Evolutionary conservation across 1,140 invertebrate genomes (phyloP), one percentile per base, ranked within the genome.

Genomic region (Drosophila elegans): DNA sequence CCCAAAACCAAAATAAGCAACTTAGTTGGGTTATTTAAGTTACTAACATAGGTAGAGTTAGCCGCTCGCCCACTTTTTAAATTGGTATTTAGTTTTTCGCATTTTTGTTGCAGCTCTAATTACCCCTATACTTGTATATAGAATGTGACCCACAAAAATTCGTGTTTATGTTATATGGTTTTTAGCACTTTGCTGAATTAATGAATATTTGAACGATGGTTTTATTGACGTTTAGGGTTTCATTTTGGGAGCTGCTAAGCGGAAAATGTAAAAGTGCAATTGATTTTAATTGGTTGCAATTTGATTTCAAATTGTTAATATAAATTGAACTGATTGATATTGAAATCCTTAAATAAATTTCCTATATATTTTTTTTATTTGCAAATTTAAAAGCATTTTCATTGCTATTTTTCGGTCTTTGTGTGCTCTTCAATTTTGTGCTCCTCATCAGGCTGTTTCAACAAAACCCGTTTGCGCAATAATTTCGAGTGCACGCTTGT

Each of bases 401-500:
- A 32, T 21, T 25, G 10, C 3, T 36, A 54, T 67, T 42, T 27
- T 57, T 29, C 44, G 36, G 2, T 0, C 46, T 32, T 11, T 53
- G 62, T 46, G 45, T 55, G 21, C 67, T 48, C 41, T 71, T 48
- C 42, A 69, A 49, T 71, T 71, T 48, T 10, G 64, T 13, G n/a
- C 48, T 21, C 12, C 68, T 72, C 68, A 72, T 72, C 68, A 72
- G 38, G 29, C 38, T 71, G 66, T 57, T 71, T 57, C 64, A 69
- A 71, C 67, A 57, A 69, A 69, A 34, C 25, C 64, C 45, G 63
- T 42, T 46, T 69, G 67, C 52, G 39, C 67, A 73, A 73, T 73
- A 73, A 74, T 74, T 74, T 74, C 57, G 60, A 74, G 49, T 74
- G 71, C 59, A 74, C 61, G 72, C 64, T 52, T 72, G 68, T 74